Base-by-base conservation (phyloP, 2,888 invertebrate species). In the Drosophila conformis region DNA sequence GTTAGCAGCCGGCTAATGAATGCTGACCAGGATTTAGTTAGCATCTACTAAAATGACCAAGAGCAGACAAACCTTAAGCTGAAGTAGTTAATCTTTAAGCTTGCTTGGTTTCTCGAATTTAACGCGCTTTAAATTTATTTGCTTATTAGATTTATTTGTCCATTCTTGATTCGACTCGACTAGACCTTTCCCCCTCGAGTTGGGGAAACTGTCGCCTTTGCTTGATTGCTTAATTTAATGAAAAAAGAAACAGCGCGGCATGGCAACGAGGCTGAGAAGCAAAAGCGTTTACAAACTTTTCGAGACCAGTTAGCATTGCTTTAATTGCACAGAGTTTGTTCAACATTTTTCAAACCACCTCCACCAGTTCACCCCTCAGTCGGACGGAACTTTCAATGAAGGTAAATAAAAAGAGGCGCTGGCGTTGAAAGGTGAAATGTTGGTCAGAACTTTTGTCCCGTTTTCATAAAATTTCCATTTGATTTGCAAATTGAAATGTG, bases 401-500 rank as follows among this genome's bases (percentile, higher is more conserved):
- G 62, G 76, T 60, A 73, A 80, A 80, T 51, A 73, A 67, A 83
- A 57, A 53, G 56, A 56, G 64, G 54, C 52, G 42, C 15, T 57
- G 46, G 27, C 42, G 69, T 38, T 62, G 70, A 38, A 65, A 80
- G 80, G 77, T 80, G 68, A 56, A 65, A 67, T 75, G 60, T 72
- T 65, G 65, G 67, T 51, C 69, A 48, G 29, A 59, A 57, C 61
- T 62, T 62, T 57, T 59, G 51, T 46, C 7, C 46, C 42, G 53
- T 38, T 63, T 66, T 57, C 49, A 40, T 29, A 38, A 27, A 31
- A 46, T 65, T 53, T 67, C 76, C 77, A 80, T 83, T 89, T 83
- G 73, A 87, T 83, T 83, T 87, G 80, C 89, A 83, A 88, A 89
- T 89, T 73, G 70, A 85, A 87, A 82, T 79, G 61, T 76, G 67